Evolutionary conservation across 2,888 invertebrate genomes (phyloP).

Genomic region (Acrobasis repandana): DNA sequence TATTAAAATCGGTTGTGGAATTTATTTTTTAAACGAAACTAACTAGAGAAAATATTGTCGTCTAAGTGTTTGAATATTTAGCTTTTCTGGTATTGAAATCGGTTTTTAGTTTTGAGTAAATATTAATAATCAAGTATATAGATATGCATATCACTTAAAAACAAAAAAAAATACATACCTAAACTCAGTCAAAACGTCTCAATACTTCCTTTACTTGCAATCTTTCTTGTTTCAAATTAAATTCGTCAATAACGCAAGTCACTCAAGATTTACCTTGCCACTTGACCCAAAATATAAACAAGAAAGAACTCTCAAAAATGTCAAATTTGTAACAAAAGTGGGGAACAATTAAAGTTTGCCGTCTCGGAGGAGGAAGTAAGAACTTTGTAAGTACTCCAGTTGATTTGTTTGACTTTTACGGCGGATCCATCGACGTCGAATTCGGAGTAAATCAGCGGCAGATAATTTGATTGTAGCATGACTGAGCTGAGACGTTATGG

Average conservation of each 20-base stretch:
- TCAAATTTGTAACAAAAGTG: slow-evolving; percentile 52
- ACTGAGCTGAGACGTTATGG: slow-evolving; percentile 8
- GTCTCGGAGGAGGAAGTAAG: slow-evolving; percentile 46
- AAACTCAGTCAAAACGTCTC: no score
- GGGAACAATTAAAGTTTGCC: slow-evolving; percentile 69
- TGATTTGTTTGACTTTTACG: slow-evolving; percentile 71
- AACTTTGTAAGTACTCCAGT: slow-evolving; percentile 59
- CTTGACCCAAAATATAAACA: slow-evolving; percentile 38
- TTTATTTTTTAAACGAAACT: no score
- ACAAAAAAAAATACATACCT: no score
- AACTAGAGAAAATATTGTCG: no score
- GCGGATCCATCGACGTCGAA: slow-evolving; percentile 35
- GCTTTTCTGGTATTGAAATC: no score
- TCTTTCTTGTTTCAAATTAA: not conserved
- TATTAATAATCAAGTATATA: no score
- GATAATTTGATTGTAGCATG: slow-evolving; percentile 20
- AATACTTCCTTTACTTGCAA: not conserved
- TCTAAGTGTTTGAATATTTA: no score
- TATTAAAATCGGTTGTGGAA: no score
- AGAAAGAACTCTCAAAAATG: slow-evolving; percentile 46
- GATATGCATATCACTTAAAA: no score
- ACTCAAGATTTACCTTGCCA: slow-evolving; percentile 35
- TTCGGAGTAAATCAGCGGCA: slow-evolving; percentile 19
- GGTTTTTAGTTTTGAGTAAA: no score
- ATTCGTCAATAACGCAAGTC: slow-evolving; percentile 8